phyloP scores from a whole-genome alignment of 2,113 vertebrate species.

The Chionomys nivalis region DNA sequence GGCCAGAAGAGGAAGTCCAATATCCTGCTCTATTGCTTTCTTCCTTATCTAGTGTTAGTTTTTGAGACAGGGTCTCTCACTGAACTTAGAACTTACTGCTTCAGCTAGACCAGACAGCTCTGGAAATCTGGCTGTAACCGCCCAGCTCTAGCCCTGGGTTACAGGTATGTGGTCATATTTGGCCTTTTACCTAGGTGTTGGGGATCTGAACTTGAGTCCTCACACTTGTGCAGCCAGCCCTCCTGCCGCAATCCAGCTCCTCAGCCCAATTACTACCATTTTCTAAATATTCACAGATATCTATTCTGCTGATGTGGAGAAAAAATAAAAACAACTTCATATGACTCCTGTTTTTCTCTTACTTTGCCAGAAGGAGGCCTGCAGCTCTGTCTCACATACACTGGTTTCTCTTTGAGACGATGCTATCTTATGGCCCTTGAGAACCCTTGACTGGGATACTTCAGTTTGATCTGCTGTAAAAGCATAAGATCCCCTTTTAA shows the following conservation, averaged over 20 bases:
- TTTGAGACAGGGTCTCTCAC: background rate
- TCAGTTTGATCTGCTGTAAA: constrained; percentile 14
- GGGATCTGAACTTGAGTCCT: background rate
- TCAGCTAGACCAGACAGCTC: background rate
- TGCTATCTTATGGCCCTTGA: background rate
- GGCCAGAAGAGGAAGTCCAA: background rate
- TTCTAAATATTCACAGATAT: background rate
- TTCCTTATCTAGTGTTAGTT: background rate
- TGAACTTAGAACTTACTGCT: background rate
- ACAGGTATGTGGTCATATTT: background rate
- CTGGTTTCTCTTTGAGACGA: constrained; percentile 27
- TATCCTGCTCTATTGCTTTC: background rate
- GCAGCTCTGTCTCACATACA: background rate
- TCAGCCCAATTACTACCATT: background rate
- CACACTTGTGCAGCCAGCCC: background rate
- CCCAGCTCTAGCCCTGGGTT: background rate
- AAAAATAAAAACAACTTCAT: background rate
- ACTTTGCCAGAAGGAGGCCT: constrained; percentile 25
- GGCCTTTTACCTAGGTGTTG: background rate
- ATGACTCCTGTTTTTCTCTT: background rate
- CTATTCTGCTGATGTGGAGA: background rate
- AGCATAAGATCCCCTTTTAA: background rate
- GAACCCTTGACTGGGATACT: background rate
- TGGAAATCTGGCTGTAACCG: background rate
- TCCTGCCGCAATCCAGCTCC: background rate